Evolutionary conservation across 1,140 invertebrate species (phyloP), one percentile per base, ranked within the genome.

Genomic region (Trialeurodes vaporariorum): DNA sequence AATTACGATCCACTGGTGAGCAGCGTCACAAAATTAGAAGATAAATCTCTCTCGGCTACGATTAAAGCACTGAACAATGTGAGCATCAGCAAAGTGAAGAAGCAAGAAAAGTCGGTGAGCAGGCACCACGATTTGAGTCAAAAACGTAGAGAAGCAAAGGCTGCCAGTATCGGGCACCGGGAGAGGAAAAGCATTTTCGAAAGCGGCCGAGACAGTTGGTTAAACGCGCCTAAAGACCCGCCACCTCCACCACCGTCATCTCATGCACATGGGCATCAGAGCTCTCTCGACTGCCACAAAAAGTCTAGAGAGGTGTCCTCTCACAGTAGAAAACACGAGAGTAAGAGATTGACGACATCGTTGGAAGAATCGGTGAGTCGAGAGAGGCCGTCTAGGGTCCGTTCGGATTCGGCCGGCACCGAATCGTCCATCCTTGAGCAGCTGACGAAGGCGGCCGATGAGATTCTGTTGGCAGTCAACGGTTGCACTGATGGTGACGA

Each of bases 401-500:
- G n/a, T n/a, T n/a, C n/a, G n/a, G n/a, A n/a, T n/a, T n/a, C 60
- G 13, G 59, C 25, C 0, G 67, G 67, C n/a, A 64, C 73, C 34
- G 76, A 76, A 61, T 72, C 73, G 68, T 72, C 72, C 1, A 81
- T 82, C 61, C 72, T 82, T 61, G 80, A 81, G 61, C 81, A 82
- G 70, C 71, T 82, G 61, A 82, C 80, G 5, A 79, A 77, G 72
- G 81, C 81, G 21, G 81, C 81, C 9, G 80, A 82, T 74, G 76
- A 82, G 74, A 82, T 82, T 62, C 71, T 82, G 9, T 74, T 79
- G 72, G 80, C 79, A 13, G 78, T 82, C 0, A 81, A 81, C 64
- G 81, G 79, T n/a, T 82, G 81, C 67, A 79, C 80, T 0, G 80
- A 81, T 63, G 80, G 81, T 64, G 79, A 81, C 22, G 74, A 74